Percentiles rank a stretch among this genome's conserved stretches.
These are phyloP conservation scores for Chelidonichthys spinosus DNA, from an alignment of 2,797 vertebrate genomes.

Conservation along the genomic window DNA sequence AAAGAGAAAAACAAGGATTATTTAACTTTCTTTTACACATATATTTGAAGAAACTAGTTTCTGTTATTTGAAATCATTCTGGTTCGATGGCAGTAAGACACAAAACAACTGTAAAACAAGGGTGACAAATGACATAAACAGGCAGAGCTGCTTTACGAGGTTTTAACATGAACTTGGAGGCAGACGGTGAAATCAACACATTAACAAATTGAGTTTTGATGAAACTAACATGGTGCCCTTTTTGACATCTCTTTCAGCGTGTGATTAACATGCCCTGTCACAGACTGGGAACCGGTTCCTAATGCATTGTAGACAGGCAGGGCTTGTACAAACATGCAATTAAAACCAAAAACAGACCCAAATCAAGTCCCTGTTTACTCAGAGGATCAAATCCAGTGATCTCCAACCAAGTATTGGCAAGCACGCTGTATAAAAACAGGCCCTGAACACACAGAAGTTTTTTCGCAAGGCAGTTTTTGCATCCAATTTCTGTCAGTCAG, in stretches of 20 bases:
- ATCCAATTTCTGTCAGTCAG: slow-evolving; percentile 64
- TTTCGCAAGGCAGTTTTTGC: slow-evolving; percentile 39
- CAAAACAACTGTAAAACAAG: slow-evolving; percentile 12
- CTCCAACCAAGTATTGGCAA: slow-evolving; percentile 63
- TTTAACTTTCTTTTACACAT: slow-evolving; percentile 22
- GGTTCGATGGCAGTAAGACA: slow-evolving; percentile 8
- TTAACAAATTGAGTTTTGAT: slow-evolving; percentile 54
- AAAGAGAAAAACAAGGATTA: slow-evolving; percentile 41
- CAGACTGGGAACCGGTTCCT: slow-evolving; percentile 47
- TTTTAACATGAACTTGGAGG: slow-evolving; percentile 15
- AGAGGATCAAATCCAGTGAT: slow-evolving; percentile 66
- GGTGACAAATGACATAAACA: slow-evolving; percentile 34
- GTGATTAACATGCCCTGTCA: slow-evolving; percentile 63
- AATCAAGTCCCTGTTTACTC: slow-evolving; percentile 76
- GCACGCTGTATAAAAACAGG: slow-evolving; percentile 45
- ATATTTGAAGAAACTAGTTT: slow-evolving; percentile 6
- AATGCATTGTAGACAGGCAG: slow-evolving; percentile 43
- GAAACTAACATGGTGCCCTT: slow-evolving; percentile 48
- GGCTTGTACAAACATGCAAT: slow-evolving; percentile 71
- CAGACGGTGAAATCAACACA: slow-evolving; percentile 25
- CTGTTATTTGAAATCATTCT: slow-evolving; percentile 13
- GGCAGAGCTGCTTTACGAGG: slow-evolving; percentile 28
- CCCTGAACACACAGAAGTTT: slow-evolving; percentile 51
- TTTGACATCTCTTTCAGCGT: slow-evolving; percentile 54
- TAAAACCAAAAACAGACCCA: slow-evolving; percentile 66